Base-by-base conservation (phyloP, 2,113 vertebrate species). In the Chitala chitala region DNA sequence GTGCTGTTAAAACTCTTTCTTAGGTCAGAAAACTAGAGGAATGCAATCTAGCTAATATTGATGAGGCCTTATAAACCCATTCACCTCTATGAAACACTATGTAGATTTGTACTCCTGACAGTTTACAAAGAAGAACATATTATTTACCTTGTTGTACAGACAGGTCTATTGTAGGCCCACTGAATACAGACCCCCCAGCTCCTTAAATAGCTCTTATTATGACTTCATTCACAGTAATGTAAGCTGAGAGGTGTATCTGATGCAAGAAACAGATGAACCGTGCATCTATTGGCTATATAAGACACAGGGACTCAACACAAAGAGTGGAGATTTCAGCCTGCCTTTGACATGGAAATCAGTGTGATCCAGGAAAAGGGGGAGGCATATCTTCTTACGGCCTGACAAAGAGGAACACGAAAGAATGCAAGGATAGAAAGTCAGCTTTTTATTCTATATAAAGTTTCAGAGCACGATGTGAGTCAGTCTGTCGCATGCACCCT, bases 391-490 rank as follows among this genome's bases (percentile, higher is more conserved):
- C 83, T 88, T 86, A 86, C 86, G 72, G 72, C 75, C 78, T 51
- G 36, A 42, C 46, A 80, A 74, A 81, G 81, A 77, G 65, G 63
- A 38, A 78, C 77, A 79, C 76, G 76, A 54, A 84, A 83, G 84
- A 75, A 69, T 78, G 87, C 79, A 59, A 31, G 4, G 20, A 76
- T 56, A 58, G 68, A 80, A 44, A 77, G 26, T 61, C 2, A 40
- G 68, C 58, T 59, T 83, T 81, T 83, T 79, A 77, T 73, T 78
- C 29, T 78, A 77, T 69, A 44, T 88, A 82, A 78, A 76, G 82
- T 80, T 87, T 77, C 87, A 98, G 97, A 93, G 85, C 90, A 92
- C 85, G 89, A 90, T 78, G 91, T 92, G 83, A 89, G 88, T 76
- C 87, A 86, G 82, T 91, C 92, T 72, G 84, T 92, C 85, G 78